Conservation (phyloP, 2,113 vertebrate species). For the Mionectes macconnelli region DNA sequence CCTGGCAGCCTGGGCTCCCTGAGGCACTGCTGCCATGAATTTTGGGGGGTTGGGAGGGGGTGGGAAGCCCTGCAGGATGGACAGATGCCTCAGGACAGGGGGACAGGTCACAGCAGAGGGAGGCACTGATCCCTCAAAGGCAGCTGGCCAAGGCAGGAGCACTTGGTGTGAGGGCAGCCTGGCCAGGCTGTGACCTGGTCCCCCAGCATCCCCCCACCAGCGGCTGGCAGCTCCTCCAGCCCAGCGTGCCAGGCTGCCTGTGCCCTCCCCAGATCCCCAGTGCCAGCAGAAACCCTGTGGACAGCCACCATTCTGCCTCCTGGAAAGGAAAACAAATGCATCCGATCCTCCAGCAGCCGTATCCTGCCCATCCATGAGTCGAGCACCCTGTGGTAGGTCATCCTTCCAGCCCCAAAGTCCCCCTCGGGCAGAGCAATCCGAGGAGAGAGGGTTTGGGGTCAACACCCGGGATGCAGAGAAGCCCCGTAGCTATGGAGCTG, state of each 20-base stretch:
- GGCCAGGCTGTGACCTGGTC: accelerated
- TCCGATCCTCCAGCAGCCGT: accelerated
- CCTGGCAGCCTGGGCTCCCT: neutral
- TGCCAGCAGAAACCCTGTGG: neutral
- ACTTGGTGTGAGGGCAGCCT: accelerated
- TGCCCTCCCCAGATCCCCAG: accelerated
- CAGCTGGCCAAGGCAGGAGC: neutral
- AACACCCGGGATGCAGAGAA: accelerated
- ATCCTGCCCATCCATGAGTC: accelerated
- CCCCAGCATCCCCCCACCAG: neutral
- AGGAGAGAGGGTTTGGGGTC: neutral
- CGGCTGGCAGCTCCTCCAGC: neutral
- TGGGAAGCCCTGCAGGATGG: neutral
- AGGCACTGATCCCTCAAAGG: neutral
- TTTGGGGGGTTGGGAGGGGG: too few relatives aligned
- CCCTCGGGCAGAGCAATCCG: accelerated
- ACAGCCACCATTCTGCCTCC: neutral
- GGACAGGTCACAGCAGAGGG: neutral
- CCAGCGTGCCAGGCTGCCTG: neutral
- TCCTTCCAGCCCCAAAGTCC: neutral
- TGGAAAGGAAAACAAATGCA: neutral
- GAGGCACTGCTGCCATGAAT: neutral
- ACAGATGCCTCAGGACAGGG: neutral
- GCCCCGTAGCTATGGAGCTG: accelerated
- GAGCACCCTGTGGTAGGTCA: accelerated